A percentile compares a stretch with the other conserved stretches of the same genome.
Evolutionary conservation across 2,888 invertebrate species (phyloP).

Genomic region (Galerucella calmariensis): DNA sequence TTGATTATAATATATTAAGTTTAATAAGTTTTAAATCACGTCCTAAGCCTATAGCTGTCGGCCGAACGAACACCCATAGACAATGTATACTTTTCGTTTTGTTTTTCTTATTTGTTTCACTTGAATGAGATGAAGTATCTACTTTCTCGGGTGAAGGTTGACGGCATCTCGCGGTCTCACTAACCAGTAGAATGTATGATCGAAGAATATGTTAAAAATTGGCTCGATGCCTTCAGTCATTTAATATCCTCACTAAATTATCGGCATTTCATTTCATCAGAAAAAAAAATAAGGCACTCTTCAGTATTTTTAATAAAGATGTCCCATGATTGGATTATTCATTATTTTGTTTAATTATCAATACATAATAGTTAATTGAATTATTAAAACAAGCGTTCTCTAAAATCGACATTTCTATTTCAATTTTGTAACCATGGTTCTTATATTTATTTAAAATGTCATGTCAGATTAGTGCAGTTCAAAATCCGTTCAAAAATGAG

Average conservation of each 20-base stretch:
- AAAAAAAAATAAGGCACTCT: no score
- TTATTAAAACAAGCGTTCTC: no score
- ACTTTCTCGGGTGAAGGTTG: constrained; percentile 28
- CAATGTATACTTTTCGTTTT: constrained; percentile 13
- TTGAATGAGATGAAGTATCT: constrained; percentile 10
- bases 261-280: not conserved
- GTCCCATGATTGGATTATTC: no score
- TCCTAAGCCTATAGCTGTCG: constrained; percentile 7
- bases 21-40: not conserved
- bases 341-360: no score
- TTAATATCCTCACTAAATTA: not conserved
- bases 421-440: no score
- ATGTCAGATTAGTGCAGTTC: no score
- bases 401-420: no score
- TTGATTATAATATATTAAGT: no score
- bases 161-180: constrained; percentile 23
- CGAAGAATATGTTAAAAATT: constrained; percentile 2
- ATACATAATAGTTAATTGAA: no score
- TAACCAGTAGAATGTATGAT: constrained; percentile 6
- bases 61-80: constrained; percentile 19
- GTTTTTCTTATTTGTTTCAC: constrained; percentile 10
- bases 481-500: no score
- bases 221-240: not conserved
- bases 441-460: no score
- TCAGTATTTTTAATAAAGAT: no score